A percentile compares a stretch with the other conserved stretches of the same genome.
Conservation (phyloP, 1,140 invertebrate genomes). For the Orius laevigatus region DNA sequence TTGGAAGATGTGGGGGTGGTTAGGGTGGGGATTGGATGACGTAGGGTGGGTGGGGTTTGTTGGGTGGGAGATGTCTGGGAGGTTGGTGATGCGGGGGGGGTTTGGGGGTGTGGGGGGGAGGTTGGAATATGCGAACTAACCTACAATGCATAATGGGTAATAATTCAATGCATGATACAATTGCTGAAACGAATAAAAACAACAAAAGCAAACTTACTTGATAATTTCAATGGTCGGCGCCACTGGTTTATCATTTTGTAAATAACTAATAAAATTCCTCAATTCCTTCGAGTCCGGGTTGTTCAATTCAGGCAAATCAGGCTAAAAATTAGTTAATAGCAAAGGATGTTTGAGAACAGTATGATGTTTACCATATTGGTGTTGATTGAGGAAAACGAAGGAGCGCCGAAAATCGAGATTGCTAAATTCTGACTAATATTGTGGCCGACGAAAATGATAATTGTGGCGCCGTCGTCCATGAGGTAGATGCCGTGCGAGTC, state of each 20-base stretch:
- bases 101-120: no score
- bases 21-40: no score
- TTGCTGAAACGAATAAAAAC: no score
- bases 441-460: conserved; percentile 77
- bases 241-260: conserved; percentile 73
- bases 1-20: no score
- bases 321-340: conserved; percentile 29
- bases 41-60: no score
- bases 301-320: conserved; percentile 59
- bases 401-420: conserved; percentile 49
- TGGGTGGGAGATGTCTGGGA: no score
- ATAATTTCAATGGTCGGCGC: conserved; percentile 63
- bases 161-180: no score
- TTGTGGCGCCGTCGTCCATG: conserved; percentile 67
- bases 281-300: conserved; percentile 58
- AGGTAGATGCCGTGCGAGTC: conserved; percentile 82
- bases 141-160: no score
- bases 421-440: conserved; percentile 60
- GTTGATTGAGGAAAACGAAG: conserved; percentile 41
- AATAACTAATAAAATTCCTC: conserved; percentile 61
- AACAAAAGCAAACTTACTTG: conserved; percentile 43
- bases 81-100: no score
- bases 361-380: conserved; percentile 42
- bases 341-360: conserved; percentile 5
- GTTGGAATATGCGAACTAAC: no score